Evolutionary conservation across 1,140 invertebrate genomes (phyloP), one percentile per base, ranked within the genome.

Genomic region (Tribolium castaneum): DNA sequence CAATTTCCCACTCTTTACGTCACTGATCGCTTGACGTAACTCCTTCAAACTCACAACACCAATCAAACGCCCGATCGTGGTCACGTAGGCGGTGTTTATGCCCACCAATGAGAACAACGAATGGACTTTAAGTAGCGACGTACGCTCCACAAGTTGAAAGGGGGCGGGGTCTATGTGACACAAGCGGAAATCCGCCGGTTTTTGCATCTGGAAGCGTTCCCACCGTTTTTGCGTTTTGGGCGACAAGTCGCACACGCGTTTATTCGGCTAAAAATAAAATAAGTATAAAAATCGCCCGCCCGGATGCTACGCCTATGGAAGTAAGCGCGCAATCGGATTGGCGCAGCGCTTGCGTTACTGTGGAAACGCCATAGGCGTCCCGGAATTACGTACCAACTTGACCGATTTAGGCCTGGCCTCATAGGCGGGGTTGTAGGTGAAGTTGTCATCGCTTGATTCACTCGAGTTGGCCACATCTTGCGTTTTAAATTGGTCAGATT

Each of bases 41-140:
- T 99, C 98, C 89, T 97, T 97, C 0, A 99, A 89, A 7, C 95
- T 96, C 1, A 99, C 97, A 0, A 99, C 97, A 2, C 98, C 98
- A 35, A 99, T 94, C 0, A 99, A 90, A 81, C 94, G 90, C 0
- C 98, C 98, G 72, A 98, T 97, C 35, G 97, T 94, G 3, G 98
- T 99, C 0, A 99, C 98, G 87, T 99, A 99, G 0, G 98, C 97
- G 83, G 97, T 94, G 89, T 97, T 98, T 5, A 99, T 93, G 25
- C 97, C 97, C 70, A 99, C 91, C 89, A 99, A 94, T 6, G 97
- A 98, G 87, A 99, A 99, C 9, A 99, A 87, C 4, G 97, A 98
- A 88, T 99, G 98, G 0, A 87, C 84, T 90, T 99, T 99, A 6
- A 99, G 92, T 34, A 99, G 88, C 0, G 97, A 98, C 0, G 98